Evolutionary conservation across 2,797 vertebrate species (phyloP).

Genomic region (Acanthurus tractus): DNA sequence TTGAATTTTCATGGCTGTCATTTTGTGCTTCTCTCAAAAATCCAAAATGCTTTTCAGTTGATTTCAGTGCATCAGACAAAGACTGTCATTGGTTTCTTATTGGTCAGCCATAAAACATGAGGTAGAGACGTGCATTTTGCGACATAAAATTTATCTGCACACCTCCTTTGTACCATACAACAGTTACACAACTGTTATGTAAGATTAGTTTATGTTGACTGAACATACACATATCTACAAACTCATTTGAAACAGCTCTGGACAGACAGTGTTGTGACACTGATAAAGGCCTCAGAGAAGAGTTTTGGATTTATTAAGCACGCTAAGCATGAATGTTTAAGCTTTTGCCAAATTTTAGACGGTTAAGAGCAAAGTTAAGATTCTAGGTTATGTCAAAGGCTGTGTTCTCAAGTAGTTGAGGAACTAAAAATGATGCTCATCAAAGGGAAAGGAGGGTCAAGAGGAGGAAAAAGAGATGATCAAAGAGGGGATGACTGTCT

Average conservation of each 20-base stretch:
- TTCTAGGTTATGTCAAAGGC: no score
- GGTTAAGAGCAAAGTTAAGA: no score
- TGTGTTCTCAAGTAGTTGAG: no score
- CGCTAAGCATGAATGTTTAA: slow-evolving; percentile 19
- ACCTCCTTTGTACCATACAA: slow-evolving; percentile 55
- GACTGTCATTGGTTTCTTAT: slow-evolving; percentile 23
- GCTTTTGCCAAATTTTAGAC: slow-evolving; percentile 22
- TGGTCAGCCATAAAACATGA: slow-evolving; percentile 60
- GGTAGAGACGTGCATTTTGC: slow-evolving; percentile 72
- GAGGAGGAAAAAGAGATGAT: neutral
- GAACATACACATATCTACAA: slow-evolving; percentile 7
- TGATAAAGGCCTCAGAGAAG: slow-evolving; percentile 37
- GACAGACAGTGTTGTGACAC: slow-evolving; percentile 7
- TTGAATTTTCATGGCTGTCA: slow-evolving; percentile 29
- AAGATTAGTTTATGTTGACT: slow-evolving; percentile 29
- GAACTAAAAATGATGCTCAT: neutral
- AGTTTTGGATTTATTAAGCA: slow-evolving; percentile 31
- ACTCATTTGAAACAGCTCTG: slow-evolving; percentile 15
- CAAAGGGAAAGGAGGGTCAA: neutral
- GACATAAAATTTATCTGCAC: slow-evolving; percentile 64
- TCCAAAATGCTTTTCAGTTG: slow-evolving; percentile 41
- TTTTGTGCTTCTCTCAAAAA: slow-evolving; percentile 76
- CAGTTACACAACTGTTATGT: slow-evolving; percentile 22
- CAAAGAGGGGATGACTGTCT: neutral
- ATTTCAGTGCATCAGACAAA: slow-evolving; percentile 47